Evolutionary conservation across 2,888 invertebrate genomes (phyloP), one percentile per base, ranked within the genome.

Genomic region (Molorchus minor): DNA sequence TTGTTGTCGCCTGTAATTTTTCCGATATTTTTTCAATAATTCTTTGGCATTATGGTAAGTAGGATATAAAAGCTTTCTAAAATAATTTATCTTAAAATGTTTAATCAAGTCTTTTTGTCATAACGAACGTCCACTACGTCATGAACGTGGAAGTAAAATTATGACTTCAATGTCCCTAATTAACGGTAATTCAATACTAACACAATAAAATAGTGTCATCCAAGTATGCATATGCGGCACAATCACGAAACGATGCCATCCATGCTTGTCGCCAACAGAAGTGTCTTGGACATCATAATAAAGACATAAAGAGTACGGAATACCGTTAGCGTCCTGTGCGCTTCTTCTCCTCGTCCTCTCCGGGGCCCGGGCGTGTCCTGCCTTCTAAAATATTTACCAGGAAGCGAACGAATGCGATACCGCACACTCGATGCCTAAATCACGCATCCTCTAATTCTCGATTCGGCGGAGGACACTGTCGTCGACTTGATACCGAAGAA

Each of bases 271-370:
- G 30, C 19, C 12, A n/a, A 35, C 35, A 47, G 35, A 29, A 47
- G 54, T 54, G 49, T 51, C 51, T 54, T 21, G 29, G 49, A 51
- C 43, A 33, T 64, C 58, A 44, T 62, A 59, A 66, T 65, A 62
- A 65, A 64, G 59, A 58, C 65, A 40, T 62, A 59, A 66, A 67
- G 63, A 65, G 65, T 61, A 58, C 65, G 38, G 56, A 53, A 53
- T 65, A 69, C 70, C 70, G 70, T 70, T 70, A 70, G 61, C 67
- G 70, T 70, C 70, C 70, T 70, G 69, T 67, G 63, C 64, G 57
- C 59, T 40, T 19, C 12, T 45, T 67, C 63, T 57, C 45, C 45
- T 38, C 47, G 47, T 53, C 47, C 30, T 58, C 51, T 52, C 53
- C 43, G 35, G 29, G 41, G 41, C 52, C 41, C 25, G 44, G 33